phyloP scores from a whole-genome alignment of 2,797 vertebrate genomes.

The Rhadinocentrus ornatus region DNA sequence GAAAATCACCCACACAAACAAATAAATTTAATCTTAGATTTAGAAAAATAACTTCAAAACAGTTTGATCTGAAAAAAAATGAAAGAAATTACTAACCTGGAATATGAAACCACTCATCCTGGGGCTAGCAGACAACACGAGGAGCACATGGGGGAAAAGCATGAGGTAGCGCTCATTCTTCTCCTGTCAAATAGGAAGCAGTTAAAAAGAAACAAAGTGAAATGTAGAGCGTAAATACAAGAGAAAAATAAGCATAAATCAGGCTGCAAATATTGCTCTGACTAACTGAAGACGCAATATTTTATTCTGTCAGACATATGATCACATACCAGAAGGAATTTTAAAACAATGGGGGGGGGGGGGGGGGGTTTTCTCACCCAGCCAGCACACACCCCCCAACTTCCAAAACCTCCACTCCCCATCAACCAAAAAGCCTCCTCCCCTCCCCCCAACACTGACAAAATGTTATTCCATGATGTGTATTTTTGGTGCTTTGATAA shows the following conservation, averaged over 20 bases:
- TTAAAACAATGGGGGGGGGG: neutral
- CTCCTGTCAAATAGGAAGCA: constrained; percentile 82
- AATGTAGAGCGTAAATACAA: neutral
- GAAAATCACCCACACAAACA: neutral
- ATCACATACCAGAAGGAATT: neutral
- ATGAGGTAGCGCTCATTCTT: constrained; percentile 98
- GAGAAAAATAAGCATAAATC: neutral
- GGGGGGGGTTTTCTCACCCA: no score
- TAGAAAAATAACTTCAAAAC: neutral
- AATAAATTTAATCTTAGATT: neutral
- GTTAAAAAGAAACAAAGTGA: neutral
- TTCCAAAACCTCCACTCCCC: no score
- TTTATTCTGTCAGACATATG: neutral
- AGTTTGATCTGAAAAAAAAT: neutral
- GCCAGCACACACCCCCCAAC: no score
- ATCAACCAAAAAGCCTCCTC: no score
- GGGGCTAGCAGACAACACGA: constrained; percentile 96
- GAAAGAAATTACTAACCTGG: constrained; percentile 83
- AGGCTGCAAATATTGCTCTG: neutral
- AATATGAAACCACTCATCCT: constrained; percentile 99
- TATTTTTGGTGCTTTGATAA: neutral
- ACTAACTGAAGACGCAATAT: neutral
- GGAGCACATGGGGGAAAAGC: constrained; percentile 94
- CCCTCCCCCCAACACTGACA: neutral
- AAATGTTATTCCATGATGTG: neutral